Evolutionary conservation across 2,113 vertebrate species (phyloP).

Genomic region (Corythoichthys haematopterus): DNA sequence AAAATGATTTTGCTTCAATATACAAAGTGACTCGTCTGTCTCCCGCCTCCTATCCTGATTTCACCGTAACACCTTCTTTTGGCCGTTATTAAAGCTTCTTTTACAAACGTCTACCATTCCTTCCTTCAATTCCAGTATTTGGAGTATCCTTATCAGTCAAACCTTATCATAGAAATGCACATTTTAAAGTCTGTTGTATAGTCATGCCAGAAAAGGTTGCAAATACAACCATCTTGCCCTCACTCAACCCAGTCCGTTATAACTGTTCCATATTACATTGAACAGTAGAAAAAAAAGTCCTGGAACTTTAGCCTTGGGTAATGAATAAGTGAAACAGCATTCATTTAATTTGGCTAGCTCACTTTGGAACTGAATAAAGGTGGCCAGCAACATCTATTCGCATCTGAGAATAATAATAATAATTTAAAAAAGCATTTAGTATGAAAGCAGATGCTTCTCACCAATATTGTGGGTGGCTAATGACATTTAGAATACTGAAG

Average conservation of each 20-base stretch:
- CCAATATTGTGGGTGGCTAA: neutral
- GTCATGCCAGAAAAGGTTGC: neutral
- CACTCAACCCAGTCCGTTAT: neutral
- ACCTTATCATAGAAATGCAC: neutral
- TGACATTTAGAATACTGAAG: slow-evolving; percentile 4
- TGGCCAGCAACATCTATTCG: neutral
- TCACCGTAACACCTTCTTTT: slow-evolving; percentile 16
- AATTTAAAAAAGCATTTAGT: no score
- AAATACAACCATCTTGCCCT: neutral
- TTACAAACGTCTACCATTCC: neutral
- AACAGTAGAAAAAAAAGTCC: neutral
- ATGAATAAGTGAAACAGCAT: neutral
- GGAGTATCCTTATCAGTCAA: slow-evolving; percentile 11
- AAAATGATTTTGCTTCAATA: neutral
- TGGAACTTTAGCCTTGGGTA: neutral
- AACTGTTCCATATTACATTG: neutral
- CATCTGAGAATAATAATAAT: neutral
- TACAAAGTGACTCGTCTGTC: neutral
- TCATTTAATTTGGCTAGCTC: neutral
- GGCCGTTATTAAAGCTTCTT: slow-evolving; percentile 9
- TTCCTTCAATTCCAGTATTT: neutral
- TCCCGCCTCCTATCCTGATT: neutral
- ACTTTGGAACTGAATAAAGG: neutral
- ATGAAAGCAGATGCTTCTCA: neutral
- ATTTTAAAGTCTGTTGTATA: neutral